Base-by-base conservation (phyloP, 1,140 invertebrate genomes). In the Druon quercuslanigerum region DNA sequence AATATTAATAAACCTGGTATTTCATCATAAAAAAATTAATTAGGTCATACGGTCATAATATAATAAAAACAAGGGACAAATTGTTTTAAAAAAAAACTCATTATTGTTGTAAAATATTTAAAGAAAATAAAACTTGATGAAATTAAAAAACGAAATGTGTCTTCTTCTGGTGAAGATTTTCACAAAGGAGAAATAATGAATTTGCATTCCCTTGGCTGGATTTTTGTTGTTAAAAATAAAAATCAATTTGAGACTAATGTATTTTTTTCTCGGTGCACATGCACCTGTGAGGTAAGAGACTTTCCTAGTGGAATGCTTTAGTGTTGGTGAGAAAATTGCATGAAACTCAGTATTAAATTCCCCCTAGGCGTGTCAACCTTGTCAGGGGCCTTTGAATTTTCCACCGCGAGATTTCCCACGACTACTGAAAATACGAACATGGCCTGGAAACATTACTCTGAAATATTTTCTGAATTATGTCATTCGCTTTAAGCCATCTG, bases 311-410 rank as follows among this genome's bases (percentile, higher is more conserved):
- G 20, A 66, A 33, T 66, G 25, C 57, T 66, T 40, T 14, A 13
- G 57, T 66, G 57, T 66, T 66, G 57, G 57, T 66, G 25, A 66
- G 57, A 66, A 66, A 66, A 66, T 33, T 66, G 57, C 20, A 66
- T 40, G 57, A 40, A 66, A 66, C 57, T 66, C 57, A 66, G 57
- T 66, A 66, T 66, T 66, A 33, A 66, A 40, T 66, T 66, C 57
- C 57, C 57, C 57, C 25, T 25, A 66, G 57, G 25, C 57, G 57
- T 66, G 57, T 66, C 25, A 66, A 66, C 19, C 25, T 13, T 66
- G 57, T 66, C 57, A 66, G 13, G 57, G 40, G 57, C 57, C 20
- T 66, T 66, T 66, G 25, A 40, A 66, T 66, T 66, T 66, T 66
- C 4, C 25, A 11, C 3, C 57, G 16, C 20, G 25, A 66, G 57